These are phyloP conservation scores for Daboia siamensis DNA, from an alignment of 2,113 vertebrate genomes.

Conservation along the genomic window DNA sequence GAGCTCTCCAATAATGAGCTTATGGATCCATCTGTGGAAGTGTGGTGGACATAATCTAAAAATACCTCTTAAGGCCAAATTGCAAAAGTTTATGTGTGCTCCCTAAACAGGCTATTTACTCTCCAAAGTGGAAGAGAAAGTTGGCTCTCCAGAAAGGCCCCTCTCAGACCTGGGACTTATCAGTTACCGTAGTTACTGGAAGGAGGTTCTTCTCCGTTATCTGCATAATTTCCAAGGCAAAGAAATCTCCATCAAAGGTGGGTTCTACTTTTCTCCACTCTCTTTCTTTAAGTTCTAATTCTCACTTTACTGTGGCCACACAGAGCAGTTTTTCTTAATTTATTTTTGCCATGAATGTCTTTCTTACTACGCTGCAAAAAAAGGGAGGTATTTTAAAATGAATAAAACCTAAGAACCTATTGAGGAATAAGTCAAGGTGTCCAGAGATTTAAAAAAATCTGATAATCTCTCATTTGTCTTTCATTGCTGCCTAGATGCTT, in stretches of 20 bases:
- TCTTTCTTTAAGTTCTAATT: neutral
- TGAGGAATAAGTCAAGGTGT: neutral
- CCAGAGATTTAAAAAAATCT: neutral
- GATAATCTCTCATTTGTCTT: neutral
- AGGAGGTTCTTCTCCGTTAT: constrained; percentile 94
- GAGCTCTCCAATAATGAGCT: neutral
- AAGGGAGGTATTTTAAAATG: neutral
- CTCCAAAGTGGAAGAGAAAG: constrained; percentile 97
- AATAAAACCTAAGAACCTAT: neutral
- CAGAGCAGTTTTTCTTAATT: neutral
- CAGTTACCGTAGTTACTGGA: constrained; percentile 99
- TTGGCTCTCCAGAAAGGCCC: constrained; percentile 93
- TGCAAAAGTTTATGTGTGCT: neutral
- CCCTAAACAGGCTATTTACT: constrained; percentile 85
- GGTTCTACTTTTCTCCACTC: neutral
- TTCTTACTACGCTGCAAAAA: neutral
- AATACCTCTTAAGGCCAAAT: too few species aligned
- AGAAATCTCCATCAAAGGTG: constrained; percentile 99
- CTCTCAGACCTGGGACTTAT: constrained; percentile 96
- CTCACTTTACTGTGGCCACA: neutral
- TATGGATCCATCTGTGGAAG: neutral
- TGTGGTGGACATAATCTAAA: neutral
- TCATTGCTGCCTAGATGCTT: neutral
- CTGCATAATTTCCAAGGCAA: constrained; percentile 98
- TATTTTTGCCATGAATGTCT: neutral